phyloP scores from a whole-genome alignment of 2,888 invertebrate species.

The Ethmia dodecea region DNA sequence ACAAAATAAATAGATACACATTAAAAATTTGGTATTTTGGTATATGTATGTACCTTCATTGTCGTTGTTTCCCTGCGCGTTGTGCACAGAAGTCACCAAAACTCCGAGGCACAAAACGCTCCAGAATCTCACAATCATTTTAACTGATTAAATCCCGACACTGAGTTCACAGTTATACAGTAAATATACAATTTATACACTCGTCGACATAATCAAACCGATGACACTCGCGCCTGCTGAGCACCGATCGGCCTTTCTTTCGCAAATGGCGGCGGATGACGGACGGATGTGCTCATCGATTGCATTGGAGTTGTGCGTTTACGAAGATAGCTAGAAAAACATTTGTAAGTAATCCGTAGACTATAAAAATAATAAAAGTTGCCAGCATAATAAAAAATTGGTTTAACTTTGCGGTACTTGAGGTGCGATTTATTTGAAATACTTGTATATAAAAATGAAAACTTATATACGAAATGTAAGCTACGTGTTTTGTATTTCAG shows the following conservation, averaged over 20 bases:
- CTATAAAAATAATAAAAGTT: conserved; percentile 12
- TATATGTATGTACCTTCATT: conserved; percentile 76
- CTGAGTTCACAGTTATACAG: conserved; percentile 64
- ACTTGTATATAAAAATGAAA: no score
- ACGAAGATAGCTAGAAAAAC: conserved; percentile 33
- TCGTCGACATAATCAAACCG: conserved; percentile 67
- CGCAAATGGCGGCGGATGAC: conserved; percentile 78
- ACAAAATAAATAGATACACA: conserved; percentile 47
- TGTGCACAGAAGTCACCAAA: conserved; percentile 66
- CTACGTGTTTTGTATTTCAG: no score
- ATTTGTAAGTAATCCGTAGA: conserved; percentile 1
- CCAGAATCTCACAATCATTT: conserved; percentile 76
- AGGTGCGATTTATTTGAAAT: no score
- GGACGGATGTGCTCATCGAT: conserved; percentile 78
- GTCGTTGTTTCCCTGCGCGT: conserved; percentile 68
- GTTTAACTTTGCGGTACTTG: no score
- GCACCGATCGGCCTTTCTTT: conserved; percentile 63
- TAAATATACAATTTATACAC: conserved; percentile 65
- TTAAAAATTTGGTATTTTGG: conserved; percentile 30
- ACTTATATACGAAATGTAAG: no score
- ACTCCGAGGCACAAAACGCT: conserved; percentile 70
- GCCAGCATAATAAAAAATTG: conserved; percentile 20
- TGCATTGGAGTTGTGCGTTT: conserved; percentile 54
- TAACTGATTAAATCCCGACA: conserved; percentile 57
- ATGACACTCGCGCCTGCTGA: conserved; percentile 66